Conservation (phyloP, 2,113 vertebrate species). For the Poicephalus meyeri region DNA sequence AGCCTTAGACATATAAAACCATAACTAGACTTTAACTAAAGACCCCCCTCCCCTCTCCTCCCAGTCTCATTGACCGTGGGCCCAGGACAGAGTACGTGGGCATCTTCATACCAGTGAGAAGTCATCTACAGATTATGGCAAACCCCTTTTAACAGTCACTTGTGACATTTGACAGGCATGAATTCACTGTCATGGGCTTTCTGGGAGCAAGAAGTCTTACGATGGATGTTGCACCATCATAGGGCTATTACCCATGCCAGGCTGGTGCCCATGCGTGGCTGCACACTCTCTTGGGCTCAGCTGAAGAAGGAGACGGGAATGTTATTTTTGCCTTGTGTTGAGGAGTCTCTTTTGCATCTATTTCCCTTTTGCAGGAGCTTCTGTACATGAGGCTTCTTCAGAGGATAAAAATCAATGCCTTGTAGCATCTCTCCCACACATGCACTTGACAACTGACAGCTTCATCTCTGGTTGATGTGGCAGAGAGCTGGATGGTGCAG, state of each 20-base stretch:
- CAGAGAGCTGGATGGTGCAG: background rate
- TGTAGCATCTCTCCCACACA: background rate
- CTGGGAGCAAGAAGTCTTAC: too few relatives aligned
- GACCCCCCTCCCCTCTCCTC: too few relatives aligned
- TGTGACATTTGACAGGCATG: background rate
- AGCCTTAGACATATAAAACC: too few relatives aligned
- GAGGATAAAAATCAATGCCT: background rate
- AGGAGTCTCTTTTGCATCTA: background rate
- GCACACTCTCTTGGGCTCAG: background rate
- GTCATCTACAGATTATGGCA: background rate
- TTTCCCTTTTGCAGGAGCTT: background rate
- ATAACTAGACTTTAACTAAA: too few relatives aligned
- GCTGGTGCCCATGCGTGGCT: accelerated
- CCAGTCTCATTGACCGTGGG: background rate
- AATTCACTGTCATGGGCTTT: background rate
- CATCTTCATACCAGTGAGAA: background rate
- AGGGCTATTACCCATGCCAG: accelerated
- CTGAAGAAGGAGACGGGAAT: background rate
- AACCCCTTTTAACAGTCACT: background rate
- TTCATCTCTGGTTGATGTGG: background rate
- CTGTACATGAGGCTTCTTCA: background rate
- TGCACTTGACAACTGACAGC: background rate
- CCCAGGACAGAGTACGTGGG: background rate
- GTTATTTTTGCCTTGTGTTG: background rate
- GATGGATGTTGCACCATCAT: accelerated